These are phyloP conservation scores for Bombus sibiricus DNA, from an alignment of 1,140 invertebrate genomes.

Conservation along the genomic window DNA sequence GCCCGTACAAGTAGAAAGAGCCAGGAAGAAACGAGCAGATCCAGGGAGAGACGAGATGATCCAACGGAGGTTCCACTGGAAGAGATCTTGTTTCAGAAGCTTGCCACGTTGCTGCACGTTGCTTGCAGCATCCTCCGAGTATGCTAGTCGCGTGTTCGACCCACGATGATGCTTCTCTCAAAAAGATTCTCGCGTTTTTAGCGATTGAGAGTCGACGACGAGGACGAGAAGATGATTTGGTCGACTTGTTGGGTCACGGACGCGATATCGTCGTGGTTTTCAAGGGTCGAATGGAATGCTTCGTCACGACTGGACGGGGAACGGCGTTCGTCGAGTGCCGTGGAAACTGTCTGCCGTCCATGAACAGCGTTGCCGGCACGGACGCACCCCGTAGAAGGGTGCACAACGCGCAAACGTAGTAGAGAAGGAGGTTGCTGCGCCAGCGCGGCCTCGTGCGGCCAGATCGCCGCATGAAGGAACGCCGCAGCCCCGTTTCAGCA, in stretches of 20 bases:
- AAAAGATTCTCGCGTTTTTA: background rate
- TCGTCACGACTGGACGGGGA: slow-evolving; percentile 22
- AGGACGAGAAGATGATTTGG: background rate
- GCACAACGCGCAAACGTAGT: slow-evolving; percentile 53
- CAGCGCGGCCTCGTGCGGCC: slow-evolving; percentile 46
- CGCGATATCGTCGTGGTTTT: background rate
- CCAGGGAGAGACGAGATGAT: background rate
- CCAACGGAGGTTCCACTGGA: background rate
- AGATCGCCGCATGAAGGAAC: slow-evolving; percentile 57
- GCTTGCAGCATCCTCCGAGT: slow-evolving; percentile 19
- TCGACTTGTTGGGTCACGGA: background rate
- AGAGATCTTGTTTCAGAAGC: background rate
- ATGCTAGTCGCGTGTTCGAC: background rate
- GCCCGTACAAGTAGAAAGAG: background rate
- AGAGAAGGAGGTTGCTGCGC: slow-evolving; percentile 1
- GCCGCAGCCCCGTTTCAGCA: slow-evolving; percentile 52
- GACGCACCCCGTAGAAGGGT: slow-evolving; percentile 64
- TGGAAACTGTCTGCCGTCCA: slow-evolving; percentile 52
- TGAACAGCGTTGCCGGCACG: slow-evolving; percentile 58
- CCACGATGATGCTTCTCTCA: background rate
- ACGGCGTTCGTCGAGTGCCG: slow-evolving; percentile 40
- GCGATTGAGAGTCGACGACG: background rate
- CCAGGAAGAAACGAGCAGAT: background rate
- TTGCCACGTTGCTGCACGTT: slow-evolving; percentile 24
- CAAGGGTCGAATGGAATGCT: background rate